Evolutionary conservation across 1,140 invertebrate species (phyloP), one percentile per base, ranked within the genome.

Genomic region (Drosophila equinoxialis): DNA sequence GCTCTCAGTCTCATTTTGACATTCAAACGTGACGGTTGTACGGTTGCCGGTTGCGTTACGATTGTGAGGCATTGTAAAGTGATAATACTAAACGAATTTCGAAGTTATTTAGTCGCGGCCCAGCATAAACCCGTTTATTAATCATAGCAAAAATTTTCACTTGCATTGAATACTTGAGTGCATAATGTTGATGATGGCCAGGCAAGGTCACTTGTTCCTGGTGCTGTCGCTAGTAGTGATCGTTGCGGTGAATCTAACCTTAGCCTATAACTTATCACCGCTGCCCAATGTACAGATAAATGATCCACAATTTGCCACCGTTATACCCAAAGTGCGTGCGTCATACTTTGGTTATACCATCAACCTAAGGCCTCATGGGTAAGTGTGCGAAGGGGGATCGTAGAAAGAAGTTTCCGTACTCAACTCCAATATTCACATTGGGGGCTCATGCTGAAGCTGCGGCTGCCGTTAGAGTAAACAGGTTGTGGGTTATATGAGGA

Each of bases 281-380:
- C 75, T 68, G 17, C 91, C 91, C 33, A 92, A 92, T 77, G 57
- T 54, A 11, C 62, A 77, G 62, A 78, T 92, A 59, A 64, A 48
- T 60, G 91, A 92, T 67, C 91, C 91, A 42, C 73, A 81, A 62
- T 71, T 83, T 11, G 66, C 63, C 11, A 83, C 81, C n/a, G 63
- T 6, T n/a, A 48, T 91, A 68, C 81, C 90, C 26, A 91, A 92
- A 81, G 70, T 75, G 60, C 81, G 82, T 75, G 82, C 86, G 65
- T 92, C 91, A 80, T 92, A 92, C 77, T 92, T 92, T 65, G 91
- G 91, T 60, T 92, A 75, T 62, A 86, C 67, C 37, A 76, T 92
- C 68, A 91, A 67, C 58, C 63, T 92, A 62, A 76, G 91, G 64
- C 76, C 76, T 33, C 74, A 78, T 59, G 87, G 90, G 90, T 91